These are phyloP conservation scores for Zophobas atratus DNA, from an alignment of 1,140 invertebrate species.

Conservation along the genomic window DNA sequence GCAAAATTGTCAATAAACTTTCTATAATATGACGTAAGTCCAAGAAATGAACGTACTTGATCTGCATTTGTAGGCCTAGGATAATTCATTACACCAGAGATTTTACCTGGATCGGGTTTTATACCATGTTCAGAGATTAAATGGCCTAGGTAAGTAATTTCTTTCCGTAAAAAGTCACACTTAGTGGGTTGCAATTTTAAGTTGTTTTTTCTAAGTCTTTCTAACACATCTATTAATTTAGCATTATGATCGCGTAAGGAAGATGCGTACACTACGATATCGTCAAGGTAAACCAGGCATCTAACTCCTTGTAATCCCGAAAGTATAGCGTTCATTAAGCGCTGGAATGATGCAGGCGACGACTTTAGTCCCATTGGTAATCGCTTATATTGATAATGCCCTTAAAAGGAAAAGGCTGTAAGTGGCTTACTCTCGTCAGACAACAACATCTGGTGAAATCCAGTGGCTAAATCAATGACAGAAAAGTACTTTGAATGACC, in stretches of 20 bases:
- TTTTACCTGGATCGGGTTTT: constrained; percentile 65
- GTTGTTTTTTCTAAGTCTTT: constrained; percentile 60
- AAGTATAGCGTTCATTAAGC: constrained; percentile 67
- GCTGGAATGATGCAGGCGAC: constrained; percentile 68
- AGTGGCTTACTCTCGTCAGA: constrained; percentile 58
- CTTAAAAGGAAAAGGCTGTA: constrained; percentile 64
- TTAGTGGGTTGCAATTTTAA: constrained; percentile 67
- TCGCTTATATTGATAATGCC: constrained; percentile 65
- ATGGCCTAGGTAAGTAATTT: constrained; percentile 67
- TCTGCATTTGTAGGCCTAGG: constrained; percentile 19
- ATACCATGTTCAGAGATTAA: constrained; percentile 65
- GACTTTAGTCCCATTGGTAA: constrained; percentile 68
- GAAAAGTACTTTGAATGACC: constrained; percentile 65
- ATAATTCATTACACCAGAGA: constrained; percentile 63
- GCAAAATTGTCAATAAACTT: constrained; percentile 63
- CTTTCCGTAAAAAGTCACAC: constrained; percentile 65
- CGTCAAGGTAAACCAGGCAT: constrained; percentile 63
- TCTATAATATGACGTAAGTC: constrained; percentile 63
- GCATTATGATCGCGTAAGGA: constrained; percentile 51
- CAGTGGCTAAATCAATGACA: constrained; percentile 67
- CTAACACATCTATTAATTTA: constrained; percentile 62
- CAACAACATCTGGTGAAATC: constrained; percentile 70
- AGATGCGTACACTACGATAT: constrained; percentile 58
- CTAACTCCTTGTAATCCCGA: constrained; percentile 59
- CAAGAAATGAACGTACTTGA: constrained; percentile 66